Percentiles rank a stretch among this genome's conserved stretches.
phyloP scores from a whole-genome alignment of 1,140 invertebrate species.

The Drosophila parvula region DNA sequence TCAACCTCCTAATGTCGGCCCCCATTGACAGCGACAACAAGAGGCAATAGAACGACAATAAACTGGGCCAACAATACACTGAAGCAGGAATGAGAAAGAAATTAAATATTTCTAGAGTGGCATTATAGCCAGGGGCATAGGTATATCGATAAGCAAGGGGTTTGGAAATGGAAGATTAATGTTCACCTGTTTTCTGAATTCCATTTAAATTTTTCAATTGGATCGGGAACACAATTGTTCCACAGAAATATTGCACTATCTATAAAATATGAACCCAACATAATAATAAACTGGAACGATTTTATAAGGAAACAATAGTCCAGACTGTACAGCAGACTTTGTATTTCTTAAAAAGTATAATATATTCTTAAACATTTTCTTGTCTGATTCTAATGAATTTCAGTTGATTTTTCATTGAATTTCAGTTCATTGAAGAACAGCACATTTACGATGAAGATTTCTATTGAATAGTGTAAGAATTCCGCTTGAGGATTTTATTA shows the following conservation, averaged over 20 bases:
- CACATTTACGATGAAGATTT: no score
- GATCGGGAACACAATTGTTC: neutral
- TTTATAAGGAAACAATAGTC: neutral
- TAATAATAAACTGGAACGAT: neutral
- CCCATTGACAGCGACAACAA: slow-evolving; percentile 35
- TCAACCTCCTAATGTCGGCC: slow-evolving; percentile 33
- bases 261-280: neutral
- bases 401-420: no score
- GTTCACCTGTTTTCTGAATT: neutral
- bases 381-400: no score
- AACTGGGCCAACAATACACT: slow-evolving; percentile 62
- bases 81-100: slow-evolving; percentile 42
- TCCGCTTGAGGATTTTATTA: no score
- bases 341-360: no score
- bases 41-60: slow-evolving; percentile 61
- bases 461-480: no score
- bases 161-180: neutral
- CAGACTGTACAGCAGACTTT: no score
- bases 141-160: neutral
- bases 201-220: neutral
- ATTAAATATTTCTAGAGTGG: slow-evolving; percentile 35
- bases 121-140: slow-evolving; percentile 2
- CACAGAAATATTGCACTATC: neutral
- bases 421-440: no score
- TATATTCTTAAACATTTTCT: no score